Evolutionary conservation across 2,888 invertebrate genomes (phyloP).

Genomic region (Stictocephala bisonia): DNA sequence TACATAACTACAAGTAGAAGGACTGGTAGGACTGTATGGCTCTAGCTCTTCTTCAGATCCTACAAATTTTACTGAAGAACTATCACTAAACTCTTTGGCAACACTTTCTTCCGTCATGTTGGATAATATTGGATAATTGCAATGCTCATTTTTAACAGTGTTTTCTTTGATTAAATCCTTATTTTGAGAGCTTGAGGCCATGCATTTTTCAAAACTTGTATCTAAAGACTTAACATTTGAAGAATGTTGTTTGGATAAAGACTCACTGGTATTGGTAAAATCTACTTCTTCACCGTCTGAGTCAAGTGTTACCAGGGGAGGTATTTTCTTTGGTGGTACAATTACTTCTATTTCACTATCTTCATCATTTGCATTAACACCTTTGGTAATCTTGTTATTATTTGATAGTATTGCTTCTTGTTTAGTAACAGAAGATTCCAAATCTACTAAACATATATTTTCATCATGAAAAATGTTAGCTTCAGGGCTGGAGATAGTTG

Average conservation of each 20-base stretch:
- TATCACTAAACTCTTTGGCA: not conserved
- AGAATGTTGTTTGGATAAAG: not conserved
- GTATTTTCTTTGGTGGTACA: slow-evolving; percentile 39
- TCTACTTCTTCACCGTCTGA: slow-evolving; percentile 44
- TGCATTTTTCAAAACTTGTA: no score
- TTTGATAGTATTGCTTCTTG: no score
- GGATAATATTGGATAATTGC: not conserved
- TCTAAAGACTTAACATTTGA: not conserved
- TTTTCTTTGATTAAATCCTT: no score
- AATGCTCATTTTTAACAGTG: no score
- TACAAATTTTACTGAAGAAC: not conserved
- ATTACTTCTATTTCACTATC: slow-evolving; percentile 46
- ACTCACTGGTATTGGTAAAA: not conserved
- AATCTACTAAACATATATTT: no score
- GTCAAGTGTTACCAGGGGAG: slow-evolving; percentile 19
- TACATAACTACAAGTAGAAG: slow-evolving; percentile 4
- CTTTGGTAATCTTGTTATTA: not conserved
- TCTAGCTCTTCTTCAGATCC: not conserved
- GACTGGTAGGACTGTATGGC: slow-evolving; percentile 21
- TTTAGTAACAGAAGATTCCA: not conserved
- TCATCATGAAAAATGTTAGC: no score
- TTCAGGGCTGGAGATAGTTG: not conserved
- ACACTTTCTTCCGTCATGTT: not conserved
- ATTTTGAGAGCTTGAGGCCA: no score
- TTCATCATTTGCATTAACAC: not conserved